Conservation (phyloP, 1,140 invertebrate species). For the Paramacrobiotus metropolitanus region DNA sequence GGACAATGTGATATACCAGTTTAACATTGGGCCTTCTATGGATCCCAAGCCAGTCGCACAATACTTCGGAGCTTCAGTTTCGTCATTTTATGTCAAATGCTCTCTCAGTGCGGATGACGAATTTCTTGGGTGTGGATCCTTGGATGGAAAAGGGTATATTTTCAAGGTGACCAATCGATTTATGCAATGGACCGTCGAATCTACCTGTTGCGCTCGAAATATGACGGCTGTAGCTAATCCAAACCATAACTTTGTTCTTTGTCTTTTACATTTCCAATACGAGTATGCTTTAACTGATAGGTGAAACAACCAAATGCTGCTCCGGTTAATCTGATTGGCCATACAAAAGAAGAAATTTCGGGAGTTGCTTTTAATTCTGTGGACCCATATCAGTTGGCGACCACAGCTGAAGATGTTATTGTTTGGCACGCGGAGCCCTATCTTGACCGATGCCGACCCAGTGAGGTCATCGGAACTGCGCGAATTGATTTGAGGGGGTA, state of each 20-base stretch:
- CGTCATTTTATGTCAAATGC: neutral
- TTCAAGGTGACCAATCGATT: neutral
- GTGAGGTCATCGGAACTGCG: neutral
- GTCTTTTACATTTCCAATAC: neutral
- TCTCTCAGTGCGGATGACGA: neutral
- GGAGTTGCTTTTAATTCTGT: neutral
- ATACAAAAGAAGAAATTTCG: neutral
- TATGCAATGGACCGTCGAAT: no score
- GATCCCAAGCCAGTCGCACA: neutral
- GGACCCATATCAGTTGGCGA: neutral
- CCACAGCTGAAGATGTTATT: neutral
- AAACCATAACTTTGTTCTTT: neutral
- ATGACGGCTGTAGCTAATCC: no score
- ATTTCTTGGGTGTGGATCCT: neutral
- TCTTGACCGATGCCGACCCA: neutral
- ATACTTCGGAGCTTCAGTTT: neutral
- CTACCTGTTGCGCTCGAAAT: no score
- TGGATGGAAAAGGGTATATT: neutral
- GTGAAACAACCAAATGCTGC: neutral
- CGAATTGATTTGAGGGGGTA: neutral
- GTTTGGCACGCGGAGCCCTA: neutral
- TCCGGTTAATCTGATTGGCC: neutral
- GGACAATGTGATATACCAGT: neutral
- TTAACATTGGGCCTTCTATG: neutral
- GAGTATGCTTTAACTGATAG: neutral